Evolutionary conservation across 1,140 invertebrate species (phyloP).

Genomic region (Heliconius hewitsoni): DNA sequence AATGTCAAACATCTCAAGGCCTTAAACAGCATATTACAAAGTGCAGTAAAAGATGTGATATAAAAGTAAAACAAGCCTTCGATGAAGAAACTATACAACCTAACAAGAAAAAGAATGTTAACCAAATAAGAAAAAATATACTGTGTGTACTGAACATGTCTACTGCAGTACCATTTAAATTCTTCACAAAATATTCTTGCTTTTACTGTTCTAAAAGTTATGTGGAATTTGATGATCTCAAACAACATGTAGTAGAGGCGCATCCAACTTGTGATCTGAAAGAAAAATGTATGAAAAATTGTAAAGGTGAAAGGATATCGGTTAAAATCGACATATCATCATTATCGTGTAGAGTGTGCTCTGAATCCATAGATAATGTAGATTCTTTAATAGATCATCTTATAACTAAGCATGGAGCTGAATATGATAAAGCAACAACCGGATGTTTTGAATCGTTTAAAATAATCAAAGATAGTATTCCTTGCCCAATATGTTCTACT

Average conservation of each 20-base stretch:
- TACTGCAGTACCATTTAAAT: conserved; percentile 68
- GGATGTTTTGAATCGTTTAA: conserved; percentile 63
- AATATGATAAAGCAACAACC: conserved; percentile 58
- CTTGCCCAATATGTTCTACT: conserved; percentile 58
- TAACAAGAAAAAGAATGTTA: conserved; percentile 56
- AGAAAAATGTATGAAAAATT: conserved; percentile 62
- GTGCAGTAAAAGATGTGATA: conserved; percentile 43
- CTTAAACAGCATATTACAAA: conserved; percentile 58
- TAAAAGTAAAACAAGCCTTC: conserved; percentile 14
- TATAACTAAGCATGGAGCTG: conserved; percentile 55
- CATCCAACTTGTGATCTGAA: conserved; percentile 69
- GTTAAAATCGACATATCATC: conserved; percentile 66
- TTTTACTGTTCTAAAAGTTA: conserved; percentile 70
- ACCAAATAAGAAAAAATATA: conserved; percentile 64
- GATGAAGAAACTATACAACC: conserved; percentile 42
- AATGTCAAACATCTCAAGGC: conserved; percentile 56
- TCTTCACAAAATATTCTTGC: conserved; percentile 63
- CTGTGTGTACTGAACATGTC: conserved; percentile 68
- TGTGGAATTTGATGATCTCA: conserved; percentile 63
- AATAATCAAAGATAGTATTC: conserved; percentile 64
- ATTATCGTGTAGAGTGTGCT: conserved; percentile 61
- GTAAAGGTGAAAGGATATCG: conserved; percentile 62
- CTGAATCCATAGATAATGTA: conserved; percentile 48
- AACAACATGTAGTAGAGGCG: conserved; percentile 55
- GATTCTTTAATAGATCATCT: conserved; percentile 62